Conservation (phyloP, 2,113 vertebrate species). For the Mystacornis crossleyi region DNA sequence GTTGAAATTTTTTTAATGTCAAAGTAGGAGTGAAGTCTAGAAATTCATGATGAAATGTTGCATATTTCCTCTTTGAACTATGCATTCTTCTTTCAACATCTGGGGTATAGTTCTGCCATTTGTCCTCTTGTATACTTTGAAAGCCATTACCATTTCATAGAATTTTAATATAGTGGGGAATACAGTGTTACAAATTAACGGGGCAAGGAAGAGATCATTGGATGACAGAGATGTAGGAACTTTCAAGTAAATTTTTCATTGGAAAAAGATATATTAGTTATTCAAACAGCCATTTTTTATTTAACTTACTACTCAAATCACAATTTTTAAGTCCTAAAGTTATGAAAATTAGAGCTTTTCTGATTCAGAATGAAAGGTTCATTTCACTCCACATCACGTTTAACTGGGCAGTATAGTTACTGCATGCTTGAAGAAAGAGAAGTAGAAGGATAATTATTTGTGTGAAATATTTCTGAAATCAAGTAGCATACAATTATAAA, state of each 20-base stretch:
- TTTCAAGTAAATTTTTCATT: background rate
- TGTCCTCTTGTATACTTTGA: background rate
- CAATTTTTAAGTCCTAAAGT: background rate
- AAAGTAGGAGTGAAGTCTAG: background rate
- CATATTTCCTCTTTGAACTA: background rate
- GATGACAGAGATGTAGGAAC: background rate
- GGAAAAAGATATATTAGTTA: background rate
- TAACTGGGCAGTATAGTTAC: background rate
- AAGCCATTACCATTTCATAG: background rate
- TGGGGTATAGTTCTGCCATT: background rate
- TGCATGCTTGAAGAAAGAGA: background rate
- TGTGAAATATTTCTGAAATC: background rate
- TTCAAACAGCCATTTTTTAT: background rate
- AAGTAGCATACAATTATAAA: background rate
- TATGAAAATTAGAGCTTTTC: background rate
- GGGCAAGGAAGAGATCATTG: background rate
- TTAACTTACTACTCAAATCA: background rate
- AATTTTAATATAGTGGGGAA: background rate
- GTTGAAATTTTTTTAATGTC: background rate
- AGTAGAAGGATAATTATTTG: background rate
- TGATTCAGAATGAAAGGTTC: background rate
- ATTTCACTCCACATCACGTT: background rate
- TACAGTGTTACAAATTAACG: background rate
- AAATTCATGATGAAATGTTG: background rate
- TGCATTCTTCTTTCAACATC: background rate